Base-by-base conservation (phyloP, 2,888 invertebrate genomes). In the Ephialtes manifestator region DNA sequence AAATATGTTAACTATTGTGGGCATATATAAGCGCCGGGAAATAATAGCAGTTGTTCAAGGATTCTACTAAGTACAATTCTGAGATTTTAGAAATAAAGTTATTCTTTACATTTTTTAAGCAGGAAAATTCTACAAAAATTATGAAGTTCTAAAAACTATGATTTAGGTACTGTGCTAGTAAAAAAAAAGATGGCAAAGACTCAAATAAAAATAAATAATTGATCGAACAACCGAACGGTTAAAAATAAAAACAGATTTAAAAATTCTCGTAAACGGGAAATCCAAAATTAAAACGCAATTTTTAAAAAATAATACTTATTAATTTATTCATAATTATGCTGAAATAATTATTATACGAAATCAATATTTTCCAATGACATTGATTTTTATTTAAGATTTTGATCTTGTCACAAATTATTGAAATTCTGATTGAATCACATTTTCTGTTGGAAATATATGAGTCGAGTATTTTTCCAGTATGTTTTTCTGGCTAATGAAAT, bases 1-100 rank as follows among this genome's bases (percentile, higher is more conserved):
- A 74, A 65, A 72, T 58, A 43, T 51, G 72, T 74, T 39, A 74
- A 67, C 18, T 58, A 72, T 72, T 24, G 72, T 68, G 48, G n/a
- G 48, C 39, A 35, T 1, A 31, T 18, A 71, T 7, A 43, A 74
- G 74, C 20, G 28, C 43, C 43, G 60, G 46, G 28, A 18, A 28
- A 74, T 58, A 35, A 46, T 43, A 15, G 46, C 67, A 28, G 35
- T n/a, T 39, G 35, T 24, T 58, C 24, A 58, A 58, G 28, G 28
- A 24, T 28, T 24, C 55, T 28, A 13, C 24, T 35, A 5, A 60
- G 15, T 28, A 1, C 35, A 35, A 63, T 35, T 18, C 35, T 5
- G 3, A 31, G 2, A 63, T 35, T 63, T 15, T 10, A 10, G 1
- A 51, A 11, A 24, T 24, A 24, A 55, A 13, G 24, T 13, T 55